These are phyloP conservation scores for Myiozetetes cayanensis DNA, from an alignment of 2,113 vertebrate species.

Conservation along the genomic window DNA sequence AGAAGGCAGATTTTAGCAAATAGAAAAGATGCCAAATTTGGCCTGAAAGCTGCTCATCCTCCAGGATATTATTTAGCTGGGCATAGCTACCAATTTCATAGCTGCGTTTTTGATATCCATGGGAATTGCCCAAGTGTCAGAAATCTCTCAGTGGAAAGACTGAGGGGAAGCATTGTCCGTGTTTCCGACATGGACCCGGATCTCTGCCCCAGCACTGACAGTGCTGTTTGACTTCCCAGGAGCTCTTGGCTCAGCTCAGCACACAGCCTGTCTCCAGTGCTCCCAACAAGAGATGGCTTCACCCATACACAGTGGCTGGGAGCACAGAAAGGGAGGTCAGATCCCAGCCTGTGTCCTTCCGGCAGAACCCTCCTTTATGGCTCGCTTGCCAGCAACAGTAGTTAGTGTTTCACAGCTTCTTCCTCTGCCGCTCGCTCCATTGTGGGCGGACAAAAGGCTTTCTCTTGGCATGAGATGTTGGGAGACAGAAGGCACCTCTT, in stretches of 20 bases:
- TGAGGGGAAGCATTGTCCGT: neutral
- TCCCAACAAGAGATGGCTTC: neutral
- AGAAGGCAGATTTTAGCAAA: neutral
- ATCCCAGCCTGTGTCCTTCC: neutral
- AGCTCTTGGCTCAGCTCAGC: neutral
- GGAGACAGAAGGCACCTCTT: conserved; percentile 47
- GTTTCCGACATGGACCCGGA: fast-evolving
- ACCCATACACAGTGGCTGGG: neutral
- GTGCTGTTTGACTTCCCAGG: neutral
- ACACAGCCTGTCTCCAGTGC: neutral
- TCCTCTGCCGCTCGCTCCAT: neutral
- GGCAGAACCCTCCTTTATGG: neutral
- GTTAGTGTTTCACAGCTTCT: conserved; percentile 18
- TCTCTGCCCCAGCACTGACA: neutral
- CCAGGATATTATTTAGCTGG: neutral
- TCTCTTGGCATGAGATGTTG: conserved; percentile 11
- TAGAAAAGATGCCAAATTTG: neutral
- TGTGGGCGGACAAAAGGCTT: conserved; percentile 23
- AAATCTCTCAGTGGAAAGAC: neutral
- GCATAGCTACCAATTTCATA: neutral
- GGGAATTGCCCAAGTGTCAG: neutral
- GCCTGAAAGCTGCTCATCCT: neutral
- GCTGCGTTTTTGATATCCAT: neutral
- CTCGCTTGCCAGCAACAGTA: conserved; percentile 24
- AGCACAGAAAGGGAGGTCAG: conserved; percentile 1